Evolutionary conservation across 2,797 vertebrate species (phyloP).

Genomic region (Phoeniculus purpureus): DNA sequence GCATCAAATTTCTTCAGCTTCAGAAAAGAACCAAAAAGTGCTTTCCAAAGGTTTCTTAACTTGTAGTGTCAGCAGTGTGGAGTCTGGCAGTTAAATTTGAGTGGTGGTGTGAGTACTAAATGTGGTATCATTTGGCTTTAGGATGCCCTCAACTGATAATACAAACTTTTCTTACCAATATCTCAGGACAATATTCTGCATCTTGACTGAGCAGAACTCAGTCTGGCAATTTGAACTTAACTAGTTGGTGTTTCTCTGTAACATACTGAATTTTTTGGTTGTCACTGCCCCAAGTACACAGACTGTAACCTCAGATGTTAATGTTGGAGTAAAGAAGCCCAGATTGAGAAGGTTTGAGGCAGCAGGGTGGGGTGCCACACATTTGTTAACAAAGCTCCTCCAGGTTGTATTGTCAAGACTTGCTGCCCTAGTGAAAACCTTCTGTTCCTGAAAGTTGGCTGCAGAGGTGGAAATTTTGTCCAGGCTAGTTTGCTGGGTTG

Average conservation of each 20-base stretch:
- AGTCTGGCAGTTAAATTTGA: neutral
- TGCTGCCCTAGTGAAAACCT: neutral
- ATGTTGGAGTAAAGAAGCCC: neutral
- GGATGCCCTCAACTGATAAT: neutral
- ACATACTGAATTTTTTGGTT: rapidly evolving
- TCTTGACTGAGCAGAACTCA: neutral
- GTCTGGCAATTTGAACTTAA: neutral
- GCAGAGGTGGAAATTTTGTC: neutral
- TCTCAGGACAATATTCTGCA: neutral
- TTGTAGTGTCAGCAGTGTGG: neutral
- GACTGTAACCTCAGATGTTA: neutral
- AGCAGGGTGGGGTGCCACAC: neutral
- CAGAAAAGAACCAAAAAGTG: neutral
- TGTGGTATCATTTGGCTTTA: neutral
- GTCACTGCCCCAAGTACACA: neutral
- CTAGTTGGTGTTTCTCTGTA: neutral
- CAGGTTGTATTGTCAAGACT: neutral
- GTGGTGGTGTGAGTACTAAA: neutral
- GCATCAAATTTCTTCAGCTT: neutral
- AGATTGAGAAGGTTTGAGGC: neutral
- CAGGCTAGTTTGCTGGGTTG: neutral
- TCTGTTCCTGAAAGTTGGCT: neutral
- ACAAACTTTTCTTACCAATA: neutral
- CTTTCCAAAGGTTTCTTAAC: neutral
- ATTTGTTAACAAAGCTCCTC: neutral